phyloP scores from a whole-genome alignment of 2,113 vertebrate genomes.

The Mesoclemmys tuberculata region DNA sequence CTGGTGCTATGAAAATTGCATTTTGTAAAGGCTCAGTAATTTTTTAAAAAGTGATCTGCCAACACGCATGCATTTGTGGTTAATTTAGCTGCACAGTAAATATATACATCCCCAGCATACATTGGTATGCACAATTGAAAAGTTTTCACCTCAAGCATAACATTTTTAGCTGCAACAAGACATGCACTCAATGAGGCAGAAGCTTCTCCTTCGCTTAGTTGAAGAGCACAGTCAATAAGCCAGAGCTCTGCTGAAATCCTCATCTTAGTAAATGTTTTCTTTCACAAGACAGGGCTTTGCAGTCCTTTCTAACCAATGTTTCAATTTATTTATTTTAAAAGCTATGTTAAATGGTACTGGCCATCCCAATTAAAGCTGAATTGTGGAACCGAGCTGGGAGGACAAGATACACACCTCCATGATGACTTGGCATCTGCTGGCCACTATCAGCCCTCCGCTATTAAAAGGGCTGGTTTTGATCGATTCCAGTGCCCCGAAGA shows the following conservation, averaged over 20 bases:
- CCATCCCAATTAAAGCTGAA: background rate
- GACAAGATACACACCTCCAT: background rate
- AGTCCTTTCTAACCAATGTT: background rate
- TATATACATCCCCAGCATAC: fast-evolving
- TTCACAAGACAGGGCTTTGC: background rate
- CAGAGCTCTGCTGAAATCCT: background rate
- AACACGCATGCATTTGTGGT: background rate
- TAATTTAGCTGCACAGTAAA: background rate
- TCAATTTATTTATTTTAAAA: background rate
- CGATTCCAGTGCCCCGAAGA: background rate
- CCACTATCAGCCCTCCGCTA: no score
- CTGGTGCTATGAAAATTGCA: background rate
- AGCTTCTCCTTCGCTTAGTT: background rate
- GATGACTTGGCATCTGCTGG: no score
- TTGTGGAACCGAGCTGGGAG: background rate
- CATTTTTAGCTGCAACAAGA: background rate
- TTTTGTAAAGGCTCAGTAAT: fast-evolving
- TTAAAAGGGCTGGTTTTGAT: background rate
- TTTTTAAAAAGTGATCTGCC: fast-evolving
- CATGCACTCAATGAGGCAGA: background rate
- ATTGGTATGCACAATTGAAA: background rate
- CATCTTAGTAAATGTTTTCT: background rate
- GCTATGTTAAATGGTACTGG: fast-evolving
- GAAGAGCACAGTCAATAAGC: background rate
- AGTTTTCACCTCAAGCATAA: background rate